phyloP scores from a whole-genome alignment of 2,888 invertebrate species.

The Carpatolechia fugitivella region DNA sequence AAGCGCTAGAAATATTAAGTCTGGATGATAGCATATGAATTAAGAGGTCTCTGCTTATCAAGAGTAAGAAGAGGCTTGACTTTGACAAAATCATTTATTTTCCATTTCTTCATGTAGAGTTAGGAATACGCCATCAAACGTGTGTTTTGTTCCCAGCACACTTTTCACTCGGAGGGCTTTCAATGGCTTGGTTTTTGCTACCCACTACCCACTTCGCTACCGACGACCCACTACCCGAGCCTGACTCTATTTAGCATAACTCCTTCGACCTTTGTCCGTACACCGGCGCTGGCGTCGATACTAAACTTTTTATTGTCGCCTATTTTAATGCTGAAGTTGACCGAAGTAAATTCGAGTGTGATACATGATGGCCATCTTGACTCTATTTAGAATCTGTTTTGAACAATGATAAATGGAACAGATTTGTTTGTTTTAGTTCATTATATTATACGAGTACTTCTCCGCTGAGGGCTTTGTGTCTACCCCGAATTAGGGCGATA shows the following conservation, averaged over 20 bases:
- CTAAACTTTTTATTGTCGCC: conserved; percentile 12
- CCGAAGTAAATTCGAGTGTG: background rate
- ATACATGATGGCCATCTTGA: too few relatives aligned
- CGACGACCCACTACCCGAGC: conserved; percentile 4
- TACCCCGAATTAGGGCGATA: too few relatives aligned
- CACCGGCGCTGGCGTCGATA: background rate
- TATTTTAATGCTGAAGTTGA: conserved; percentile 5
- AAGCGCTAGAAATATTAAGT: too few relatives aligned
- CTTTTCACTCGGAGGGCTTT: conserved; percentile 22
- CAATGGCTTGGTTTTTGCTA: conserved; percentile 28
- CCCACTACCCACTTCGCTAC: conserved; percentile 9
- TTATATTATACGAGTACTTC: too few relatives aligned
- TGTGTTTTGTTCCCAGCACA: conserved; percentile 24
- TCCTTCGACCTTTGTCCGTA: conserved; percentile 17
- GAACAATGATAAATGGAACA: background rate
- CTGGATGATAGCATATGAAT: too few relatives aligned
- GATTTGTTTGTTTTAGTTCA: background rate
- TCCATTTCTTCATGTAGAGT: too few relatives aligned
- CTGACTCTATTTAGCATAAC: conserved; percentile 28
- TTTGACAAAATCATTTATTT: too few relatives aligned
- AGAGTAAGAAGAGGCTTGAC: too few relatives aligned
- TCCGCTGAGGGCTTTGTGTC: too few relatives aligned
- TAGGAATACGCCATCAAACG: background rate
- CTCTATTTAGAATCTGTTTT: background rate
- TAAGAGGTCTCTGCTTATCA: too few relatives aligned